Evolutionary conservation across 37 sponge, comb jelly and placozoan genomes (phyloP), one percentile per base, ranked within the genome.

Genomic region (Aphrocallistes beatrix): DNA sequence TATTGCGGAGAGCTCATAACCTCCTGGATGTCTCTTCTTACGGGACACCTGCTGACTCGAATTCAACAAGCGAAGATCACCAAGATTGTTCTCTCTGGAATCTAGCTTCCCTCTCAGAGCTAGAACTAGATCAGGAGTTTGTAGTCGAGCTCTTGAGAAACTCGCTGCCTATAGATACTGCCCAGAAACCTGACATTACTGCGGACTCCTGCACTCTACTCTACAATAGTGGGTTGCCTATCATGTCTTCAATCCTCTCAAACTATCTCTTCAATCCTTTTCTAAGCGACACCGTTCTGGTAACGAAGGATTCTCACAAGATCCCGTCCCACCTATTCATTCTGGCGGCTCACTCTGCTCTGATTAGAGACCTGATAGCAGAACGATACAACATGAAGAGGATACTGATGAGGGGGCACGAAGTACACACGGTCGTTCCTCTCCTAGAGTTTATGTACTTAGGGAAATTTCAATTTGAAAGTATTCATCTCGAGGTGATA

Each of bases 361-460:
- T 60, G n/a, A 60, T 60, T 19, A 60, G 75, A 13, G 75, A 60
- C 6, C 34, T 60, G 34, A 60, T 60, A 25, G 25, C 75, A 60
- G 75, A 60, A 30, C 75, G 75, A 32, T 60, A 60, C 75, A 60
- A 60, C 34, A 60, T 60, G 75, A 3, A 13, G 34, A 3, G 75
- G n/a, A 60, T 60, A 60, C 25, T 28, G 34, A 60, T 60, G 75
- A 8, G 3, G 3, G 75, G 75, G 34, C 75, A 60, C 34, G 75
- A 60, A 13, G n/a, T 60, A 25, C 75, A 60, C 3, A 30, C 75
- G 8, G 75, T 60, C 25, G n/a, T 60, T 6, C 75, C 75, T 28
- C 75, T 60, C 8, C n/a, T 60, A 60, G 75, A 60, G n/a, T 60
- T 60, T 60, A 60, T 60, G 75, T 60, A 60, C n/a, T 60, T 60